phyloP scores from a whole-genome alignment of 2,888 invertebrate species.

The Cheiracanthium punctorium region DNA sequence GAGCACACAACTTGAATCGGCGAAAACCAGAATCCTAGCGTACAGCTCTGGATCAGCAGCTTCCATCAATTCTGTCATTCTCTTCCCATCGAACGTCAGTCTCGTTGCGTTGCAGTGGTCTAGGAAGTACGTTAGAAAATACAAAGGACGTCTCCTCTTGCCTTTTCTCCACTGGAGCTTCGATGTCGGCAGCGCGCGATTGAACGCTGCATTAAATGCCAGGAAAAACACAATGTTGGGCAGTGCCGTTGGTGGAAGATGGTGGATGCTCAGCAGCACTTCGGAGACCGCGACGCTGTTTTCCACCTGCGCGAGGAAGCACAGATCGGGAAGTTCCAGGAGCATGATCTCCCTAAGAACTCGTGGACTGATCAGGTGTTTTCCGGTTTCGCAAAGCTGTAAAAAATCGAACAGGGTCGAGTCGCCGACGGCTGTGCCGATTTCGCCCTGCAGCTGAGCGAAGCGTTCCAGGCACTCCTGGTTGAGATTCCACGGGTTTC shows the following conservation, averaged over 20 bases:
- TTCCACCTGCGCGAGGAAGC: conserved; percentile 11
- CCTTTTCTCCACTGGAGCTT: neutral
- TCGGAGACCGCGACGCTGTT: neutral
- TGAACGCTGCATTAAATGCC: neutral
- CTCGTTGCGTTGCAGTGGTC: neutral
- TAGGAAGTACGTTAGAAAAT: neutral
- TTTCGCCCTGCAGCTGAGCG: no score
- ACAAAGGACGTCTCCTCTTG: neutral
- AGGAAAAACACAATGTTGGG: conserved; percentile 8
- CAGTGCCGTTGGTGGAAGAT: neutral
- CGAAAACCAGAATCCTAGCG: neutral
- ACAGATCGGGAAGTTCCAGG: conserved; percentile 3
- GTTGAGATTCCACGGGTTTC: no score
- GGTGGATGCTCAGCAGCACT: neutral
- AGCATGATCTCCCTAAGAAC: neutral
- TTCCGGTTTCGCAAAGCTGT: neutral
- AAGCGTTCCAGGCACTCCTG: no score
- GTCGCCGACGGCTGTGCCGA: no score
- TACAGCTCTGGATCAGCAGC: neutral
- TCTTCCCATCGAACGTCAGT: neutral
- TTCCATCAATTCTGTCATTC: neutral
- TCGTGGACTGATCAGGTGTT: neutral
- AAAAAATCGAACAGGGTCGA: neutral
- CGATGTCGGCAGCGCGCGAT: neutral
- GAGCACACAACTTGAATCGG: neutral